Evolutionary conservation across 2,888 invertebrate species (phyloP).

Genomic region (Esperia sulphurella): DNA sequence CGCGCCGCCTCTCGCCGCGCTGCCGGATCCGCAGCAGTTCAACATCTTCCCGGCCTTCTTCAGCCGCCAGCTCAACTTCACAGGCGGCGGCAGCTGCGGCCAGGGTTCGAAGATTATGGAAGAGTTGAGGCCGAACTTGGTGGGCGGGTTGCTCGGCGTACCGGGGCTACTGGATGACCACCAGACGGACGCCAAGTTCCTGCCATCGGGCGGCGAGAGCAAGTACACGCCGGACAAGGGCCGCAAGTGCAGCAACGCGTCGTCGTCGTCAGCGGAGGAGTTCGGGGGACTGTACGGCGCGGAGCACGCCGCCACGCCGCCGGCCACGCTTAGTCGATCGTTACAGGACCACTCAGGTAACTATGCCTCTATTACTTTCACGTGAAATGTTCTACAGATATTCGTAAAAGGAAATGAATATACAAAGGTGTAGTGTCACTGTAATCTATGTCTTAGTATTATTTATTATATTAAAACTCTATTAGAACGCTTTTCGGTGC

Average conservation of each 20-base stretch:
- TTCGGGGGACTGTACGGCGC: slow-evolving; percentile 88
- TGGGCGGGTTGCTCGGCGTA: slow-evolving; percentile 87
- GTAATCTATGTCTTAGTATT: too few relatives aligned
- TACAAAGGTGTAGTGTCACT: too few relatives aligned
- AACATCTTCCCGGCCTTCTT: slow-evolving; percentile 95
- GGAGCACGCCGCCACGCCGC: slow-evolving; percentile 85
- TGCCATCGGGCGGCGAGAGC: slow-evolving; percentile 74
- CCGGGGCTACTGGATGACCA: slow-evolving; percentile 90
- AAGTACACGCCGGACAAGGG: slow-evolving; percentile 78
- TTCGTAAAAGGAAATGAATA: too few relatives aligned
- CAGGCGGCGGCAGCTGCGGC: slow-evolving; percentile 83
- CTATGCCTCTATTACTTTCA: slow-evolving; percentile 11
- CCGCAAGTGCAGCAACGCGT: slow-evolving; percentile 88
- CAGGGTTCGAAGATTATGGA: slow-evolving; percentile 91
- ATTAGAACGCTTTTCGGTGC: too few relatives aligned
- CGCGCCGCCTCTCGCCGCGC: slow-evolving; percentile 78
- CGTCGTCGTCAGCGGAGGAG: slow-evolving; percentile 91
- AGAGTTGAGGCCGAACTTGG: slow-evolving; percentile 89
- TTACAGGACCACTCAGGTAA: slow-evolving; percentile 81
- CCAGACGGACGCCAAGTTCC: slow-evolving; percentile 78
- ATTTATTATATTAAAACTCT: too few relatives aligned
- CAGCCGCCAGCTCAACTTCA: slow-evolving; percentile 92
- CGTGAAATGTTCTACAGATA: too few relatives aligned
- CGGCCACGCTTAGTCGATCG: slow-evolving; percentile 74
- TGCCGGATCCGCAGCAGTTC: slow-evolving; percentile 88